Evolutionary conservation across 2,113 vertebrate genomes (phyloP), one percentile per base, ranked within the genome.

Genomic region (Cyanistes caeruleus): DNA sequence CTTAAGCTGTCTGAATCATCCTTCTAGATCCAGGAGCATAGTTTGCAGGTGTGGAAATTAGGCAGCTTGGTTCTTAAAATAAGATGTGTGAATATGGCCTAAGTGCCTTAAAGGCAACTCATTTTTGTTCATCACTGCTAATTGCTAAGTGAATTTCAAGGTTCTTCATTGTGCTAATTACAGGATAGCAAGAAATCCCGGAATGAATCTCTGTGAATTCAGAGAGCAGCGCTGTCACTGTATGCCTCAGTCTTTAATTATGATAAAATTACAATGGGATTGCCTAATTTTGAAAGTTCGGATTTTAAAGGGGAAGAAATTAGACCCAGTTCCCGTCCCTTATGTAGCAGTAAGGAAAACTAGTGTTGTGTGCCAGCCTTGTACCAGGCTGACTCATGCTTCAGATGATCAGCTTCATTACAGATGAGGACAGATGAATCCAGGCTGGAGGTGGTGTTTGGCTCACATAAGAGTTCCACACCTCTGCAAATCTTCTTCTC

Each of bases 81-180:
- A 97, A 92, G 67, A 95, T 96, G 88, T 88, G 88, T 95, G 94
- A 95, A 94, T 94, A 84, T 48, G 95, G 88, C 72, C 88, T 93
- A 90, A 97, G 83, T 93, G 92, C 92, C 92, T 95, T 95, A 94
- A 97, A 92, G 92, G 84, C 92, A 96, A 86, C 92, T 96, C 84
- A 95, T 89, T 92, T 97, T 97, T 96, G 95, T 97, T 97, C 95
- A 96, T 96, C 93, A 82, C 39, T 83, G 90, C 92, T 97, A 97
- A 97, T 97, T 97, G 96, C 96, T 92, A 92, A 95, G 91, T 95
- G 95, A 96, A 96, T 94, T 97, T 97, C 90, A 94, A 94, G 90
- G 92, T 94, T 97, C 89, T 95, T 96, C 93, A 39, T 63, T 87
- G 76, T 92, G 78, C 90, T 97, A 97, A 97, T 97, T 97, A 96